A percentile compares a stretch with the other conserved stretches of the same genome.
Evolutionary conservation across 2,888 invertebrate species (phyloP).

Genomic region (Bellardia bayeri): DNA sequence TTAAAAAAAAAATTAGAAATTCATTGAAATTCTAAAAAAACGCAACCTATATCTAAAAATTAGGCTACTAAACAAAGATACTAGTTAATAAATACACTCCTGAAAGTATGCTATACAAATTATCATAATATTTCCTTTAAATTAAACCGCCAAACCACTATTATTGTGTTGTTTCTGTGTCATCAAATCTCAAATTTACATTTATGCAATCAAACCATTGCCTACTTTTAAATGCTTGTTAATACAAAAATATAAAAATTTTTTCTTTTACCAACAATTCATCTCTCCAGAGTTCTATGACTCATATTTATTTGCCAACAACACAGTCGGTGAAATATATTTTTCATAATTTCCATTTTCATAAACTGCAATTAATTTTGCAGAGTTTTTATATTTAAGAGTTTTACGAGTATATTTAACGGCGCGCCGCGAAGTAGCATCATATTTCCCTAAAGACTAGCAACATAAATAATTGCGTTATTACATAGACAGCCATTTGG

Average conservation of each 20-base stretch:
- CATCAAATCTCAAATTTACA: conserved; percentile 5
- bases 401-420: conserved; percentile 28
- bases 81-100: neutral
- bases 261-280: conserved; percentile 1
- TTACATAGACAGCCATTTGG: conserved; percentile 76
- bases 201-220: neutral
- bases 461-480: conserved; percentile 78
- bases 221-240: conserved; percentile 19
- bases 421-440: conserved; percentile 50
- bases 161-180: neutral
- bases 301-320: conserved; percentile 43
- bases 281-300: conserved; percentile 41
- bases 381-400: conserved; percentile 10
- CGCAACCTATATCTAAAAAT: neutral
- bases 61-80: neutral
- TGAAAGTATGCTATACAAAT: conserved; percentile 13
- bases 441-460: conserved; percentile 76
- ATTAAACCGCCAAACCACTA: neutral
- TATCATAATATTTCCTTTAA: neutral
- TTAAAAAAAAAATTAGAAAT: neutral
- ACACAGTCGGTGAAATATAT: neutral
- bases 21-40: neutral
- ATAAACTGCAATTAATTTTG: conserved; percentile 67
- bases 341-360: conserved; percentile 66
- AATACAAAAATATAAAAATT: neutral